A percentile compares a stretch with the other conserved stretches of the same genome.
Conservation (phyloP, 2,113 vertebrate genomes). For the Pelmatolapia mariae region DNA sequence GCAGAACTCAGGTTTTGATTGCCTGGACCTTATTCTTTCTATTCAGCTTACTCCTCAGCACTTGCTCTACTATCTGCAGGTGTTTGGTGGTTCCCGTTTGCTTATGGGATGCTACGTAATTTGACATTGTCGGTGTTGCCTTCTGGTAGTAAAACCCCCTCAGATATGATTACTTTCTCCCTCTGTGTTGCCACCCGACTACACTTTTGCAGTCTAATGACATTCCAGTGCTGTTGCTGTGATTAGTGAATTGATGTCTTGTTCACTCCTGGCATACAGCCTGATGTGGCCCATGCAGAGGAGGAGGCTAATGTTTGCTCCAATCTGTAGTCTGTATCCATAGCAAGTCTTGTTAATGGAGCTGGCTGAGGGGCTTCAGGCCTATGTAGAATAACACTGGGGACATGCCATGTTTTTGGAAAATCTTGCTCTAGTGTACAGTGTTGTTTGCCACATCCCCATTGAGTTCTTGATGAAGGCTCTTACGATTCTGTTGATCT, state of each 20-base stretch:
- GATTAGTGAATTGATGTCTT: not conserved
- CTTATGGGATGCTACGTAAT: not conserved
- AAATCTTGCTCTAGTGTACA: not conserved
- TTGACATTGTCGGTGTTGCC: not conserved
- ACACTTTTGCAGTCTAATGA: not conserved
- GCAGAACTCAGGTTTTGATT: not conserved
- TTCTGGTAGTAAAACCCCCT: not conserved
- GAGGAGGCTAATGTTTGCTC: not conserved
- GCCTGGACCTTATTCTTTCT: not conserved
- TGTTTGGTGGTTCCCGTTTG: not conserved
- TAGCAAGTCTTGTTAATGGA: not conserved
- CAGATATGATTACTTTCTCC: not conserved
- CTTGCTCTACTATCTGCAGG: not conserved
- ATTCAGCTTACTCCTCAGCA: not conserved
- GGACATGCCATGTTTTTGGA: not conserved
- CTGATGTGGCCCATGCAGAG: not conserved
- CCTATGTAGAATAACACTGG: not conserved
- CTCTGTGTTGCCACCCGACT: not conserved
- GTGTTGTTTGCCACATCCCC: not conserved
- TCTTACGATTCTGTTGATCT: not conserved
- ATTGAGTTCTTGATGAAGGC: not conserved
- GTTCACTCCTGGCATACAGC: not conserved
- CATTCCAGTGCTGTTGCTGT: not conserved
- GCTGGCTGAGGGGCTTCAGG: not conserved
- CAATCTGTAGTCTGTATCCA: not conserved